Conservation (phyloP, 53 echinoderm and acorn worm genomes). For the Hippasteria phrygiana region DNA sequence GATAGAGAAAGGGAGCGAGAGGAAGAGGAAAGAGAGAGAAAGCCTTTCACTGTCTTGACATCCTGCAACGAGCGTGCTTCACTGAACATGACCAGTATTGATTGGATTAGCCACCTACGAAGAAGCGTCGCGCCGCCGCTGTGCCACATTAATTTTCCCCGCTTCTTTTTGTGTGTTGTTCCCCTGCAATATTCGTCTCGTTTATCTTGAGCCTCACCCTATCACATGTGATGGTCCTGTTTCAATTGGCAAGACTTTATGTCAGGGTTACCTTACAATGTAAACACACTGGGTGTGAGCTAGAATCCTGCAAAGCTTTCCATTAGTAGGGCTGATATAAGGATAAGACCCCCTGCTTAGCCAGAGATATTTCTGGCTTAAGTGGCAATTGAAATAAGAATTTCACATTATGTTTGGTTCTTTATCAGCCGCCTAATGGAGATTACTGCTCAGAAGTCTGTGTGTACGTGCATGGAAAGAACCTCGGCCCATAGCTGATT, state of each 20-base stretch:
- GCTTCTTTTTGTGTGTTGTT: background rate
- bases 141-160: slow-evolving; percentile 7
- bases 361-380: background rate
- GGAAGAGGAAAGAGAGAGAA: background rate
- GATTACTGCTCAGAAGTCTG: background rate
- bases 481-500: no score
- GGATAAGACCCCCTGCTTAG: background rate
- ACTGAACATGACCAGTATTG: slow-evolving; percentile 22
- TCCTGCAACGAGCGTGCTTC: slow-evolving; percentile 10
- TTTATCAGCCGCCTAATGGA: background rate
- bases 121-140: background rate
- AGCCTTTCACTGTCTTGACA: background rate
- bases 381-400: slow-evolving; percentile 23
- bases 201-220: background rate
- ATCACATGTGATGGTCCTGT: background rate
- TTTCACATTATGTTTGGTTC: background rate
- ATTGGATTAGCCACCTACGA: slow-evolving; percentile 37
- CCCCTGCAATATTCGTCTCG: background rate
- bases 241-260: background rate
- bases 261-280: background rate
- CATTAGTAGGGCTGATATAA: background rate
- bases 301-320: background rate
- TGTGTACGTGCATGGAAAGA: no score
- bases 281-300: background rate
- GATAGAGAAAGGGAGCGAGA: slow-evolving; percentile 4